Base-by-base conservation (phyloP, 2,797 vertebrate genomes). In the Tachyglossus aculeatus region DNA sequence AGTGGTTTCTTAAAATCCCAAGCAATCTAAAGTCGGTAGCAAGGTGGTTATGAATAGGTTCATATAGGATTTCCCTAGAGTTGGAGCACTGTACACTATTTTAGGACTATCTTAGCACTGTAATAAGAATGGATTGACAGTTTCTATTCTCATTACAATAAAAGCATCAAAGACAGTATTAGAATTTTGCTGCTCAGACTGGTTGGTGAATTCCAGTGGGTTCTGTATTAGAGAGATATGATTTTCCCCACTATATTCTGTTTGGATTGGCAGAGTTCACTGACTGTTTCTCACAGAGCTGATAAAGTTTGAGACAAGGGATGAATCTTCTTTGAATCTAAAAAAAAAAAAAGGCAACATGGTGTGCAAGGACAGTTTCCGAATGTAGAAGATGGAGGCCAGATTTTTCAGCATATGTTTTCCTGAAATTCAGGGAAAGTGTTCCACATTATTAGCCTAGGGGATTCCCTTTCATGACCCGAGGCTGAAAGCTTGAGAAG, bases 221-320 rank as follows among this genome's bases (percentile, higher is more conserved):
- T 43, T 55, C 51, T 9, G 21, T 24, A 11, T 0, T 34, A 36
- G 38, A 73, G 55, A 81, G 72, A 80, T 80, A 57, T 1, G 32
- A 71, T 66, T 87, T 85, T 71, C 59, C 7, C 12, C 77, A 64
- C 59, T 86, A 58, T 80, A 80, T 86, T 87, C 84, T 89, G 85
- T 86, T 88, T 88, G 86, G 89, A 90, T 82, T 86, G 88, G 77
- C 85, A 86, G 84, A 77, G 80, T 86, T 88, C 85, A 81, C 86
- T 85, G 68, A 68, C 71, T 70, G 47, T 86, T 88, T 85, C 86
- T 89, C 85, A 83, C 67, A 71, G 77, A 85, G 85, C 82, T 86
- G 81, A 87, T 90, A 88, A 89, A 88, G 79, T 74, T 68, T 86
- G 80, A 85, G 85, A 77, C 78, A 79, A 74, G 71, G 86, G 80